Percentiles rank a stretch among this genome's conserved stretches.
These are phyloP conservation scores for Hyles euphorbiae DNA, from an alignment of 1,140 invertebrate species.

Conservation along the genomic window DNA sequence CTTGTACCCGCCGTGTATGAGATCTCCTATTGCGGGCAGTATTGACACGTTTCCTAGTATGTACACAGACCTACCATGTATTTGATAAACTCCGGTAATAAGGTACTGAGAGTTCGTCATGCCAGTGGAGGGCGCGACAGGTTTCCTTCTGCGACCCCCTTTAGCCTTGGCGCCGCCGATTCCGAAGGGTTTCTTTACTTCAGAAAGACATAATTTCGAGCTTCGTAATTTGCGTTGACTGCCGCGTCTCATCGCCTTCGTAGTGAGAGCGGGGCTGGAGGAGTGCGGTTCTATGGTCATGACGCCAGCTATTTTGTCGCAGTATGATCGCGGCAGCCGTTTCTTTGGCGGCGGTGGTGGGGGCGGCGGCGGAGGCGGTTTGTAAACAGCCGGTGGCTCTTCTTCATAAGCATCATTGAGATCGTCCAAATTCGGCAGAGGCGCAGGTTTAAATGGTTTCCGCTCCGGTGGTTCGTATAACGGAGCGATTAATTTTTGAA, in stretches of 20 bases:
- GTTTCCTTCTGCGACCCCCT: conserved; percentile 33
- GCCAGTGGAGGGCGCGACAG: conserved; percentile 44
- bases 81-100: conserved; percentile 46
- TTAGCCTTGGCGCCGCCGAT: conserved; percentile 31
- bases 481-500: conserved; percentile 48
- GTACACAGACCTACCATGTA: conserved; percentile 41
- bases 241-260: conserved; percentile 36
- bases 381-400: conserved; percentile 39
- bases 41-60: conserved; percentile 44
- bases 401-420: conserved; percentile 56
- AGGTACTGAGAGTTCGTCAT: conserved; percentile 49
- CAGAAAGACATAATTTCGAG: conserved; percentile 39
- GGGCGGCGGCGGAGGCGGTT: conserved; percentile 41
- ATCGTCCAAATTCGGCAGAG: conserved; percentile 50
- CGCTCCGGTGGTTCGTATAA: conserved; percentile 36
- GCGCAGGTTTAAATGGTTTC: conserved; percentile 35
- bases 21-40: conserved; percentile 40
- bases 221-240: conserved; percentile 27
- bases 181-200: conserved; percentile 50
- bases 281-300: conserved; percentile 38
- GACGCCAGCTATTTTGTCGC: conserved; percentile 52
- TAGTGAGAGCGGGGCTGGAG: conserved; percentile 32
- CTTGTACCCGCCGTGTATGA: conserved; percentile 55
- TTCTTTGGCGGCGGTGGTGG: conserved; percentile 57
- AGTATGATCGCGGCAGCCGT: conserved; percentile 36